Base-by-base conservation (phyloP, 2,113 vertebrate species). In the Gymnogyps californianus region DNA sequence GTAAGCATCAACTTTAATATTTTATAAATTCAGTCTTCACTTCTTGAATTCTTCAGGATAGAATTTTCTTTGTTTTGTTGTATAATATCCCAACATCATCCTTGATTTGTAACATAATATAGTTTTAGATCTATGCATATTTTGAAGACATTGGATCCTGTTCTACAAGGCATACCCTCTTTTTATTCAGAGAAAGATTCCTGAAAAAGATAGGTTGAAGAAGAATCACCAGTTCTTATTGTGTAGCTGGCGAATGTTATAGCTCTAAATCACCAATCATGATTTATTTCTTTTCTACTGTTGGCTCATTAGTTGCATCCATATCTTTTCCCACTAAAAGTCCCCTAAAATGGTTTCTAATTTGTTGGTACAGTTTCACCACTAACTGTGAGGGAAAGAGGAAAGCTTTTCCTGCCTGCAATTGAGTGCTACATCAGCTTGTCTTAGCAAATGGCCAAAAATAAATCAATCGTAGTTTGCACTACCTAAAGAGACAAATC, bases 401-500 rank as follows among this genome's bases (percentile, higher is more conserved):
- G 46, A 90, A 85, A 88, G 75, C 46, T 93, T 78, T 91, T 91
- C 20, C 46, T 74, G 85, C 36, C 36, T 93, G 42, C 67, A 78
- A 59, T 52, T 87, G 87, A 94, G 81, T 69, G 64, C 66, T 96
- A 90, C 54, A 91, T 96, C 67, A 92, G 67, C 42, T 93, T 90
- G 59, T 86, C 90, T 86, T 92, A 86, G 76, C 55, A 97, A 96
- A 95, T 83, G 90, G 85, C 54, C 79, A 80, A 90, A 93, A 92
- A 86, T 67, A 97, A 94, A 97, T 96, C 88, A 95, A 81, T 95
- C 2, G 46, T 52, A 90, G 72, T 92, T 93, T 90, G 59, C 32
- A 71, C 54, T 89, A 83, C 76, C 55, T 95, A 84, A 93, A 83
- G 79, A 93, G 88, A 97, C 52, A 94, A 90, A 96, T 95, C 85